Evolutionary conservation across 2,113 vertebrate genomes (phyloP), one percentile per base, ranked within the genome.

Genomic region (Psilopsiagon aymara): DNA sequence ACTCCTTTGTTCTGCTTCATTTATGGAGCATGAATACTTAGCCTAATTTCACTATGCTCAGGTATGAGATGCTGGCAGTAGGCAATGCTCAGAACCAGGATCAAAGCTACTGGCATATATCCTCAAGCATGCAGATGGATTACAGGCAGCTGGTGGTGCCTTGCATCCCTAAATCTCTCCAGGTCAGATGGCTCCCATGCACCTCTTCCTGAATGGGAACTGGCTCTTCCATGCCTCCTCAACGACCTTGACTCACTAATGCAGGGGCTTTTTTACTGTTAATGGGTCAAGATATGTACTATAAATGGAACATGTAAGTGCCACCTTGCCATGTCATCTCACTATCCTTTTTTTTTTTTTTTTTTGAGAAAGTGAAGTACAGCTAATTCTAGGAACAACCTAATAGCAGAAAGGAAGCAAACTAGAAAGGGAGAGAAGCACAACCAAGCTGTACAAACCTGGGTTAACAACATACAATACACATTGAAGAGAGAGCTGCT

Each of bases 401-500:
- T 37, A 43, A 9, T 7, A 63, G 35, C 51, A 64, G 29, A 44
- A 12, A 39, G 11, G 33, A 49, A 68, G 28, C 8, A 43, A 63
- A 80, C 41, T 0, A 6, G 20, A 10, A 33, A 60, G 7, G 11
- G 20, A 64, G 5, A 13, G 14, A 3, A 79, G 28, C 6, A 24
- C 14, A 19, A 31, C 55, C 69, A 46, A 75, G 31, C 25, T 66
- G 23, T n/a, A 19, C 28, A 41, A 29, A 76, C 0, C 0, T 6
- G 27, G 44, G 17, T 37, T 51, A 49, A 67, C 52, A 55, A 33
- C 44, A 62, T 3, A 18, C 12, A 82, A 9, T n/a, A 59, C 6
- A 15, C 24, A 28, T 0, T 10, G 17, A 4, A 5, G 53, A 31
- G 4, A 11, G 1, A 43, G 14, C 3, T 12, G 8, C 11, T 57